Evolutionary conservation across 2,113 vertebrate species (phyloP).

Genomic region (Burhinus bistriatus): DNA sequence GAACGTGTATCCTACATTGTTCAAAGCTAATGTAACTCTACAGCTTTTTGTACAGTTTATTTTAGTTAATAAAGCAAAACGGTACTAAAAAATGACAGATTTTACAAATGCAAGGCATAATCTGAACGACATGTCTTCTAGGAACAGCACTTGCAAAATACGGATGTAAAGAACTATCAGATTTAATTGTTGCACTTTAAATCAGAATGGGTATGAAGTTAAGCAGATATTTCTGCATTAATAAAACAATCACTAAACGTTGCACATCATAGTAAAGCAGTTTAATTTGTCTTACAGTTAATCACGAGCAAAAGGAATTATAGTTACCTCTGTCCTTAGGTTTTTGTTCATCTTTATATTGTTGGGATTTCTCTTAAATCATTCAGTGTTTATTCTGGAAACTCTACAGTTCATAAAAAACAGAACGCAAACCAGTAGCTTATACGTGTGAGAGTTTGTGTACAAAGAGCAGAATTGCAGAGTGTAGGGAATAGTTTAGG

Average conservation of each 20-base stretch:
- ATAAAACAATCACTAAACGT: conserved; percentile 63
- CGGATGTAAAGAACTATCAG: conserved; percentile 35
- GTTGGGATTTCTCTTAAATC: neutral
- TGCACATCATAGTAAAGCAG: conserved; percentile 40
- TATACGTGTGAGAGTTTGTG: neutral
- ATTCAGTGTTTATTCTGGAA: neutral
- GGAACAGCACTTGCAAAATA: conserved; percentile 9
- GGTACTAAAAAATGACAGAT: conserved; percentile 54
- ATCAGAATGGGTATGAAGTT: conserved; percentile 32
- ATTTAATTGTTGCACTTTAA: conserved; percentile 59
- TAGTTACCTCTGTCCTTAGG: neutral
- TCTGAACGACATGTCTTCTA: neutral
- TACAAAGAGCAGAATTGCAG: neutral
- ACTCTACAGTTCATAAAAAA: neutral
- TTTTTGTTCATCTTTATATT: neutral
- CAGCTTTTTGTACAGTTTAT: conserved; percentile 74
- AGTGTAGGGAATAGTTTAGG: neutral
- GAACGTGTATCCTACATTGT: conserved; percentile 68
- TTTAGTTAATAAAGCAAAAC: conserved; percentile 72
- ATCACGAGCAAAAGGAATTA: neutral
- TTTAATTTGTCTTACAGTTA: conserved; percentile 39
- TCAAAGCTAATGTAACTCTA: conserved; percentile 69
- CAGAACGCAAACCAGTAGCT: neutral
- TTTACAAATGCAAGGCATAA: conserved; percentile 42
- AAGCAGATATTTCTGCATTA: conserved; percentile 50